phyloP scores from a whole-genome alignment of 2,888 invertebrate genomes.

The Ormyrus pomaceus region DNA sequence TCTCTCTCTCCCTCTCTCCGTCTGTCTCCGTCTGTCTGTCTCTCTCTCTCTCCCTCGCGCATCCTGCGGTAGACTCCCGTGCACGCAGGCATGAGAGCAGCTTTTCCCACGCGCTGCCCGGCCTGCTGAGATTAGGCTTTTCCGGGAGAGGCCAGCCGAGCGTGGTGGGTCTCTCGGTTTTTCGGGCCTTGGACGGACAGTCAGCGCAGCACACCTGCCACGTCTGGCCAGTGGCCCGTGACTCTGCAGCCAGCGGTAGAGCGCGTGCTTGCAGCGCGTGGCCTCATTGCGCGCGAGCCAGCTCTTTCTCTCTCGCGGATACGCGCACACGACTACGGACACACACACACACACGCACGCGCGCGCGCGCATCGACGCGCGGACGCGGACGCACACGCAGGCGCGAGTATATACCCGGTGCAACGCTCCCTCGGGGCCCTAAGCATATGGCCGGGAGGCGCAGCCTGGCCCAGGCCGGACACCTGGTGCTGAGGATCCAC shows the following conservation, averaged over 20 bases:
- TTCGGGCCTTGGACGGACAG: neutral
- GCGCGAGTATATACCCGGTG: too few species aligned
- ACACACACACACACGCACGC: neutral
- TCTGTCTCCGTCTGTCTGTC: neutral
- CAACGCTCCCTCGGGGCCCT: too few species aligned
- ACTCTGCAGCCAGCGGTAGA: neutral
- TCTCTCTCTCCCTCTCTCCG: neutral
- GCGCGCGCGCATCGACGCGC: neutral
- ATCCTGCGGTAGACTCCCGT: too few species aligned
- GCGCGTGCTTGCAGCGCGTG: constrained; percentile 20
- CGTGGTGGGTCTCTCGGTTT: too few species aligned
- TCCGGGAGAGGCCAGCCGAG: too few species aligned
- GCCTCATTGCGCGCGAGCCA: constrained; percentile 41
- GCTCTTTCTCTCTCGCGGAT: constrained; percentile 4
- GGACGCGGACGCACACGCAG: too few species aligned
- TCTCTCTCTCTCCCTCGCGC: too few species aligned
- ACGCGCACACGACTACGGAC: neutral
- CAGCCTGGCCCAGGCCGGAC: neutral
- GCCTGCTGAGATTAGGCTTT: too few species aligned
- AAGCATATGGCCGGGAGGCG: constrained; percentile 44
- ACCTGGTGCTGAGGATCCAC: too few species aligned
- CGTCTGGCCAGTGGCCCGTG: constrained; percentile 34
- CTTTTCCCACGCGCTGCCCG: too few species aligned
- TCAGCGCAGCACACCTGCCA: neutral
- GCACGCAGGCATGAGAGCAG: too few species aligned